Percentiles rank a stretch among this genome's conserved stretches.
phyloP scores from a whole-genome alignment of 2,113 vertebrate genomes.

The Xyliphius kryptos region DNA sequence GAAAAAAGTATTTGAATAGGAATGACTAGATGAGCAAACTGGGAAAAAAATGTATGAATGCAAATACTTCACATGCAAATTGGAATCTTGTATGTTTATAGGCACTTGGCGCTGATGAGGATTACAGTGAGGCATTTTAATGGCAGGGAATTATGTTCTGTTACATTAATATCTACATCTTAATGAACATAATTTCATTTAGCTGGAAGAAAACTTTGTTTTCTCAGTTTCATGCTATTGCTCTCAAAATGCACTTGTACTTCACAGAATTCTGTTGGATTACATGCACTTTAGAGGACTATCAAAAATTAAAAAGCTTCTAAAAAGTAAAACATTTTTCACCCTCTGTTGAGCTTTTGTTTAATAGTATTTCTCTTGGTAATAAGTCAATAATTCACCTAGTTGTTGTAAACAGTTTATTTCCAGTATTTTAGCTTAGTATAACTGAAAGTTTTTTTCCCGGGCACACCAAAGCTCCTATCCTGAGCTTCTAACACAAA shows the following conservation, averaged over 20 bases:
- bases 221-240: slow-evolving; percentile 4
- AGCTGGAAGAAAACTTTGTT: not conserved
- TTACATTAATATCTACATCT: slow-evolving; percentile 16
- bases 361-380: too few species aligned
- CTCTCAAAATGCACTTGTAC: slow-evolving; percentile 4
- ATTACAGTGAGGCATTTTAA: not conserved
- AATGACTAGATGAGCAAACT: not conserved
- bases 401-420: too few species aligned
- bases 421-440: too few species aligned
- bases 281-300: too few species aligned
- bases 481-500: too few species aligned
- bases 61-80: not conserved
- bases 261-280: slow-evolving; percentile 5
- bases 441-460: too few species aligned
- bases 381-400: too few species aligned
- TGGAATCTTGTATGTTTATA: not conserved
- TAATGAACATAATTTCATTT: slow-evolving; percentile 9
- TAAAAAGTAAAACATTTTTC: too few species aligned
- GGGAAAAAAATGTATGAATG: not conserved
- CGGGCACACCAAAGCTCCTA: too few species aligned
- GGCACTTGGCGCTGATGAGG: not conserved
- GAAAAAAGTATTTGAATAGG: slow-evolving; percentile 6
- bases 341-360: too few species aligned
- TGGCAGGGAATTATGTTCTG: slow-evolving; percentile 8
- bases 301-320: too few species aligned